Percentiles rank a stretch among this genome's conserved stretches.
These are phyloP conservation scores for Ataeniobius toweri DNA, from an alignment of 2,797 vertebrate genomes.

Conservation along the genomic window DNA sequence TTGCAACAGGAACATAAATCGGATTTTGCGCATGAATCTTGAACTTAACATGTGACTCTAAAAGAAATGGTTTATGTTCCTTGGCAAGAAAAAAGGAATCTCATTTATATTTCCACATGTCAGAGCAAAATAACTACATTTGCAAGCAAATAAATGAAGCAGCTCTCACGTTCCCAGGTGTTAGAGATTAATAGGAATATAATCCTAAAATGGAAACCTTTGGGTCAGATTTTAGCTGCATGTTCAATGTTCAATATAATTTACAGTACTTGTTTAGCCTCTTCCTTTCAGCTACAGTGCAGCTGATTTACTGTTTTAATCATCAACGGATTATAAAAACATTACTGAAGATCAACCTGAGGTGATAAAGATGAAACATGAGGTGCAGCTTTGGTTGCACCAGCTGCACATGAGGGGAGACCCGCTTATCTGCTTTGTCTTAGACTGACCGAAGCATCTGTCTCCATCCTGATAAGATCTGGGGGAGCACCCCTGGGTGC, in stretches of 20 bases:
- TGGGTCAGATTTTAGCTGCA: neutral
- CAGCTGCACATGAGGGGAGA: neutral
- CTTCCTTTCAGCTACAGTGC: neutral
- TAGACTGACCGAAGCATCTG: slow-evolving; percentile 86
- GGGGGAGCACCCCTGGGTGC: slow-evolving; percentile 81
- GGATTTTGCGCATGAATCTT: neutral
- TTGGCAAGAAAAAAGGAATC: neutral
- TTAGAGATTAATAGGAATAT: neutral
- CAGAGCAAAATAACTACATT: neutral
- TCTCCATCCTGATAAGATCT: slow-evolving; percentile 83
- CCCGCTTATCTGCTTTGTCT: neutral
- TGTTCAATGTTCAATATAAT: neutral
- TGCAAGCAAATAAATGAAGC: neutral
- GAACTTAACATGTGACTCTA: neutral
- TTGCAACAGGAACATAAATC: too few relatives aligned
- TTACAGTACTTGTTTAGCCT: neutral
- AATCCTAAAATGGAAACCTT: neutral
- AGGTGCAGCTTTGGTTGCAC: neutral
- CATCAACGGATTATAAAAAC: neutral
- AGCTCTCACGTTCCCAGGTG: neutral
- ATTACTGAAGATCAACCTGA: slow-evolving; percentile 1
- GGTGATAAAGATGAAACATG: neutral
- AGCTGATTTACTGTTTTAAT: slow-evolving; percentile 18
- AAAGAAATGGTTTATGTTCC: too few relatives aligned
- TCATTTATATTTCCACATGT: neutral